phyloP scores from a whole-genome alignment of 2,113 vertebrate genomes.

The Tretioscincus oriximinensis region DNA sequence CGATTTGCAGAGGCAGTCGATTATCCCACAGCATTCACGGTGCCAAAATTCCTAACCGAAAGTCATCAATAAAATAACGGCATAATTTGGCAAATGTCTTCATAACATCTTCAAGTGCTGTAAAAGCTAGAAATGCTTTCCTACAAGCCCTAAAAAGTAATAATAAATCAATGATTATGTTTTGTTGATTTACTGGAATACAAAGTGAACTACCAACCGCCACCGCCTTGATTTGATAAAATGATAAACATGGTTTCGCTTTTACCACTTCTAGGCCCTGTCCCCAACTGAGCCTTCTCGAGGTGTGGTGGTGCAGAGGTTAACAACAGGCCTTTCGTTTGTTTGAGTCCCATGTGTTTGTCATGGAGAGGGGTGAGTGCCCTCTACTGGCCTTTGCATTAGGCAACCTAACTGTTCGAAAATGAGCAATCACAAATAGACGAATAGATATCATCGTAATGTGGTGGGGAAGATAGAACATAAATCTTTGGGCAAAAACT shows the following conservation, averaged over 20 bases:
- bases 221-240: slow-evolving; percentile 73
- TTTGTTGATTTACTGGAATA: slow-evolving; percentile 78
- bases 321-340: too few relatives aligned
- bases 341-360: too few relatives aligned
- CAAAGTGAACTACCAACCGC: slow-evolving; percentile 70
- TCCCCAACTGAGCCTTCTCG: too few relatives aligned
- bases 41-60: slow-evolving; percentile 76
- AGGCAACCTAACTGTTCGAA: too few relatives aligned
- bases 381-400: too few relatives aligned
- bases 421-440: too few relatives aligned
- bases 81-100: slow-evolving; percentile 82
- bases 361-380: too few relatives aligned
- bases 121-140: slow-evolving; percentile 80
- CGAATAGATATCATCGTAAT: too few relatives aligned
- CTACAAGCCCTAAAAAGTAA: slow-evolving; percentile 64
- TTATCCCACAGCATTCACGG: slow-evolving; percentile 71
- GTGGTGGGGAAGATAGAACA: too few relatives aligned
- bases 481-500: too few relatives aligned
- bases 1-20: slow-evolving; percentile 58
- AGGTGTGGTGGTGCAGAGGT: too few relatives aligned
- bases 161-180: slow-evolving; percentile 50
- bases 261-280: slow-evolving; percentile 39
- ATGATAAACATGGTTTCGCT: slow-evolving; percentile 76
- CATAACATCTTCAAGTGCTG: slow-evolving; percentile 78
- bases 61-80: slow-evolving; percentile 81